A percentile compares a stretch with the other conserved stretches of the same genome.
phyloP scores from a whole-genome alignment of 2,888 invertebrate genomes.

The Rhagophthalmus giganteus region DNA sequence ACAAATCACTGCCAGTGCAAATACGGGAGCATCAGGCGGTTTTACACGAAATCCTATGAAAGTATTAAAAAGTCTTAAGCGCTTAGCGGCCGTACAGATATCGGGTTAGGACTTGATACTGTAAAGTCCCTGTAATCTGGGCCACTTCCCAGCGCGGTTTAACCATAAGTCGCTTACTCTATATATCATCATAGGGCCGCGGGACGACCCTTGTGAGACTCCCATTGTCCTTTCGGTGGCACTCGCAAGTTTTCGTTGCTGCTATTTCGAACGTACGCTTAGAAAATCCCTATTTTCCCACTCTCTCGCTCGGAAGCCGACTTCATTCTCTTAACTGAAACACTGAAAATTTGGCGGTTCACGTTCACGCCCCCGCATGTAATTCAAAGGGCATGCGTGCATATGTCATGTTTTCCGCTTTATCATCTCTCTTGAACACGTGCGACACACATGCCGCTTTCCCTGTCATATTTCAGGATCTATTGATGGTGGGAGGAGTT shows the following conservation, averaged over 20 bases:
- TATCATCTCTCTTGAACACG: constrained; percentile 38
- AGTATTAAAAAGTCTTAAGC: constrained; percentile 76
- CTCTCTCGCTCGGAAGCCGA: constrained; percentile 21
- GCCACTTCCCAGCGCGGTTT: constrained; percentile 76
- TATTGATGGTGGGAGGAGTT: constrained; percentile 51
- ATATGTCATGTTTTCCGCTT: constrained; percentile 42
- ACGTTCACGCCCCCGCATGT: constrained; percentile 47
- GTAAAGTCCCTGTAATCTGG: constrained; percentile 68
- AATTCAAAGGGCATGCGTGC: constrained; percentile 49
- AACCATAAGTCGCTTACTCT: constrained; percentile 74
- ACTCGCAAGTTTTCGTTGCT: constrained; percentile 42
- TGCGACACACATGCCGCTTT: constrained; percentile 25
- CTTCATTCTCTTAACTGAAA: constrained; percentile 39
- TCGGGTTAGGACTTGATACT: constrained; percentile 61
- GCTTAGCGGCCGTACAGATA: constrained; percentile 66
- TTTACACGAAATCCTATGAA: constrained; percentile 59
- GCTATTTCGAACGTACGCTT: constrained; percentile 37
- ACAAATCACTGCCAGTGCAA: constrained; percentile 54
- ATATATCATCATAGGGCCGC: constrained; percentile 64
- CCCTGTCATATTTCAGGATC: constrained; percentile 36
- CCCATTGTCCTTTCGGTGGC: constrained; percentile 45
- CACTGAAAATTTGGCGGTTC: constrained; percentile 40
- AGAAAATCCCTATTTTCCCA: constrained; percentile 9
- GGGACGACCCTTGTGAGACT: constrained; percentile 55
- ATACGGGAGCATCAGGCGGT: constrained; percentile 48